Base-by-base conservation (phyloP, 2,113 vertebrate species). In the Calyptomena viridis region DNA sequence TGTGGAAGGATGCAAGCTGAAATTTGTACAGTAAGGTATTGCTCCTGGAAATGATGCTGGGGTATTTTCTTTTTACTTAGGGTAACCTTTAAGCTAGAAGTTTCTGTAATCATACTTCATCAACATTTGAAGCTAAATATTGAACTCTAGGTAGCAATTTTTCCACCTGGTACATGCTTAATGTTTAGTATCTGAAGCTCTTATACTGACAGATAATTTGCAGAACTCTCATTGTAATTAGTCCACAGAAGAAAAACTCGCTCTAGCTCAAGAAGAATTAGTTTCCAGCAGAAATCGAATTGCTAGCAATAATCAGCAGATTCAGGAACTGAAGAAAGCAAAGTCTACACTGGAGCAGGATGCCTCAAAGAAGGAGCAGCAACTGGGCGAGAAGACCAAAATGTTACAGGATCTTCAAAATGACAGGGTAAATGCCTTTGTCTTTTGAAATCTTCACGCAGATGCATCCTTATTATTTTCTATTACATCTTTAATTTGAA, bases 171-270 rank as follows among this genome's bases (percentile, higher is more conserved):
- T 77, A 90, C 56, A 63, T 56, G 9, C 60, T 87, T 63, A 68
- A 84, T 23, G 6, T 67, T 83, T 27, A 68, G 42, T 87, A 33
- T 77, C n/a, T 86, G 46, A 52, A 92, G 17, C 21, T 67, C 27
- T 75, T 75, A 9, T 7, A n/a, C 58, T 72, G 55, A 21, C 27
- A 42, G 37, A 64, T 91, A 60, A 91, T 84, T 94, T 93, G 28
- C 37, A 47, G 66, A 89, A 72, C 44, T 96, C 52, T 79, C 89
- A 96, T 96, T 96, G 3, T 95, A 22, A 88, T 94, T 95, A 99
- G 99, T 98, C 97, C 39, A 97, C 98, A 94, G 98, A 99, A 96
- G 98, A 99, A 92, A 99, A 99, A 97, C 97, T 99, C 93, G 96
- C 96, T 69, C 33, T 99, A 90, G 97, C 98, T 77, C 98, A 99